These are phyloP conservation scores for Actias luna DNA, from an alignment of 2,888 invertebrate genomes.

Conservation along the genomic window DNA sequence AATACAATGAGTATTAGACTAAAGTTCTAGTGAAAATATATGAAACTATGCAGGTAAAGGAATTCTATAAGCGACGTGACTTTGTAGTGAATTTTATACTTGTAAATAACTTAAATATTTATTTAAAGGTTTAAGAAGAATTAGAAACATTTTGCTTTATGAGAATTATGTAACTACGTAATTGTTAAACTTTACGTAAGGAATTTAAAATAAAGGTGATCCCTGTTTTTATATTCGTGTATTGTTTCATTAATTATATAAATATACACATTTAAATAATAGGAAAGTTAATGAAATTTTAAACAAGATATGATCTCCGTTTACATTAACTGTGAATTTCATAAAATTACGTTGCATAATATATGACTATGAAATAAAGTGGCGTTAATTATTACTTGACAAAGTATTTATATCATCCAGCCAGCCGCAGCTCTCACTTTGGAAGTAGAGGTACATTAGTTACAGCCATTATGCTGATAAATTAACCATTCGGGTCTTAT, in stretches of 20 bases:
- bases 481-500: background rate
- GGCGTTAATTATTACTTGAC: background rate
- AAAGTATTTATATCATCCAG: background rate
- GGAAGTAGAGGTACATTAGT: background rate
- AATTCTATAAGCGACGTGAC: slow-evolving; percentile 59
- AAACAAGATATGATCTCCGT: background rate
- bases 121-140: slow-evolving; percentile 59
- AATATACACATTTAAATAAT: background rate
- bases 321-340: background rate
- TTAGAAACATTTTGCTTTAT: slow-evolving; percentile 73
- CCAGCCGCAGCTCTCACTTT: background rate
- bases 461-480: background rate
- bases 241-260: slow-evolving; percentile 21
- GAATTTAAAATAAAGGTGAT: slow-evolving; percentile 65
- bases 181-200: slow-evolving; percentile 68
- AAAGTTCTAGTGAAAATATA: slow-evolving; percentile 54
- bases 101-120: slow-evolving; percentile 71
- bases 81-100: slow-evolving; percentile 76
- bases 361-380: background rate
- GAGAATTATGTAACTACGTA: slow-evolving; percentile 70
- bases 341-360: background rate
- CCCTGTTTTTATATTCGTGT: slow-evolving; percentile 51
- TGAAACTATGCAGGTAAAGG: slow-evolving; percentile 58
- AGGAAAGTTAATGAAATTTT: too few relatives aligned
- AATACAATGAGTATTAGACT: slow-evolving; percentile 70